A percentile compares a stretch with the other conserved stretches of the same genome.
These are phyloP conservation scores for Synergus japonicus DNA, from an alignment of 2,888 invertebrate species.

Conservation along the genomic window DNA sequence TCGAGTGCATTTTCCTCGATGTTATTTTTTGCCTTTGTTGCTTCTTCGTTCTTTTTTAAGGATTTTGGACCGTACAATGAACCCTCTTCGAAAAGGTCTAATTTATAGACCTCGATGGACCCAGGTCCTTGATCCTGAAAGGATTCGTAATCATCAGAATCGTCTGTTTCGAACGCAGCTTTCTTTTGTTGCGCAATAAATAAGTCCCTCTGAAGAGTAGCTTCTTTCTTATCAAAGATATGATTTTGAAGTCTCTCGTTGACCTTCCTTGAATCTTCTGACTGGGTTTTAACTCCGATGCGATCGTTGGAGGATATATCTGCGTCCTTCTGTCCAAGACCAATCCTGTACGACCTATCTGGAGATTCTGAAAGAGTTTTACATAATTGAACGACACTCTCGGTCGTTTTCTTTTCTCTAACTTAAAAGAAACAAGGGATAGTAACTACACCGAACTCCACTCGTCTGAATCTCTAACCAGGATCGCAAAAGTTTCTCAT, in stretches of 20 bases:
- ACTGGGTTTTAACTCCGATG: constrained; percentile 13
- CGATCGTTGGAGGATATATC: constrained; percentile 14
- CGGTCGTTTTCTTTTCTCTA: constrained; percentile 11
- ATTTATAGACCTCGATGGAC: constrained; percentile 69
- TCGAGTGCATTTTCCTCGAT: neutral
- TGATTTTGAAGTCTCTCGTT: neutral
- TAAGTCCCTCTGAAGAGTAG: neutral
- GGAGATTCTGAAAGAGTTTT: constrained; percentile 52
- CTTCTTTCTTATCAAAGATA: constrained; percentile 3
- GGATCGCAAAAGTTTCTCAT: constrained; percentile 17
- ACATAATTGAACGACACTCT: constrained; percentile 43
- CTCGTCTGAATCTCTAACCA: constrained; percentile 11
- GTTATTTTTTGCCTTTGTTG: neutral
- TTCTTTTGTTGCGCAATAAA: constrained; percentile 24
- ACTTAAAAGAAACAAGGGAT: constrained; percentile 24
- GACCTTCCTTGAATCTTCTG: neutral
- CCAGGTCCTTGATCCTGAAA: constrained; percentile 70
- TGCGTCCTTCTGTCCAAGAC: neutral
- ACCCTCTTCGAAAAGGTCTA: constrained; percentile 63
- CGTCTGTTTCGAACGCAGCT: neutral
- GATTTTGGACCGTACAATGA: constrained; percentile 47
- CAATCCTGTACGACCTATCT: constrained; percentile 17
- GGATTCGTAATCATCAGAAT: constrained; percentile 39
- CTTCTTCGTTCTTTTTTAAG: neutral
- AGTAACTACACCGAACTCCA: neutral